phyloP scores from a whole-genome alignment of 2,888 invertebrate genomes.

The Patella depressa region DNA sequence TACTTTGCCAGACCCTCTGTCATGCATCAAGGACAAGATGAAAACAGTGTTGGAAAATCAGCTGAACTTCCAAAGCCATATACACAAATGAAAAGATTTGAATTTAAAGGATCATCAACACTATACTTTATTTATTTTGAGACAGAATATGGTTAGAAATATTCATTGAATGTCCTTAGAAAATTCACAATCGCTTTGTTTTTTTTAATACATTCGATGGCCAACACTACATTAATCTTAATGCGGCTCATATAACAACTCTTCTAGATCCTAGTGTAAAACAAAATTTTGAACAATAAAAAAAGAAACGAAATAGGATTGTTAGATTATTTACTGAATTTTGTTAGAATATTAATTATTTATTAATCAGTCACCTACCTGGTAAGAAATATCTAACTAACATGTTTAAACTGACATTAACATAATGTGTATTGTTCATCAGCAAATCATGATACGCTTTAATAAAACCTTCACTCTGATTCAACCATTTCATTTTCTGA shows the following conservation, averaged over 20 bases:
- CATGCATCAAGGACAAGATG: too few relatives aligned
- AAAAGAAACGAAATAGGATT: background rate
- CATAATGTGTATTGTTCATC: conserved; percentile 79
- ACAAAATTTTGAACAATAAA: background rate
- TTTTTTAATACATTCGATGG: too few relatives aligned
- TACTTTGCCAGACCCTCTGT: too few relatives aligned
- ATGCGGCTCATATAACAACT: background rate
- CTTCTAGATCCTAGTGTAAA: background rate
- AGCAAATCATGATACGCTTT: conserved; percentile 78
- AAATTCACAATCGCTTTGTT: too few relatives aligned
- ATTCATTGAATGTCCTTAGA: too few relatives aligned
- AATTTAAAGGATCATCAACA: too few relatives aligned
- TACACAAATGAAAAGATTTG: too few relatives aligned
- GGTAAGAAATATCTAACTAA: conserved; percentile 78
- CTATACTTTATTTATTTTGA: too few relatives aligned
- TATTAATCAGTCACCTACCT: conserved; percentile 70
- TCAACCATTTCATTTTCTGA: conserved; percentile 62
- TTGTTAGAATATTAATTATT: background rate
- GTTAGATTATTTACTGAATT: conserved; percentile 8
- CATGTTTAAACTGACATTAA: conserved; percentile 76
- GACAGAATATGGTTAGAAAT: too few relatives aligned
- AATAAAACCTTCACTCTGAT: conserved; percentile 65
- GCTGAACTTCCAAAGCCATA: too few relatives aligned
- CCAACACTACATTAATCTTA: conserved; percentile 62
- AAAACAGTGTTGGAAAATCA: too few relatives aligned